These are phyloP conservation scores for Sturmia bella DNA, from an alignment of 2,888 invertebrate species.

Conservation along the genomic window DNA sequence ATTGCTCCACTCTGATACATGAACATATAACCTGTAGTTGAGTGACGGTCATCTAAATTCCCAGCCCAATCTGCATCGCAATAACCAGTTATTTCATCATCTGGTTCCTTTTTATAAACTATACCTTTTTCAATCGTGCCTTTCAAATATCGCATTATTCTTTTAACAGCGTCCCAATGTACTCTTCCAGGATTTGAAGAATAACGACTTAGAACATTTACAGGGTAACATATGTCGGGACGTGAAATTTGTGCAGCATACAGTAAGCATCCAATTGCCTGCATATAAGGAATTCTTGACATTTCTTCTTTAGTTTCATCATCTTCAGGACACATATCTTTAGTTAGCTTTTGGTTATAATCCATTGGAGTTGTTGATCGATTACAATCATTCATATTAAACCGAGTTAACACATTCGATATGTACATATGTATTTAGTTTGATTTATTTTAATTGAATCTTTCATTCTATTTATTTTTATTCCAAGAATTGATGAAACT, in stretches of 20 bases:
- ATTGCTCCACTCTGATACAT: conserved; percentile 48
- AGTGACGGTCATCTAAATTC: conserved; percentile 54
- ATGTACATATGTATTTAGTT: not conserved
- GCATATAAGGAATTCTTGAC: not conserved
- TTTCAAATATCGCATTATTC: not conserved
- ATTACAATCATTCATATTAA: not conserved
- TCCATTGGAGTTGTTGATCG: not conserved
- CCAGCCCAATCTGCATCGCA: conserved; percentile 66
- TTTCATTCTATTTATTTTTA: not conserved
- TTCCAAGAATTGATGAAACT: not conserved
- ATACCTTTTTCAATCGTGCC: not conserved
- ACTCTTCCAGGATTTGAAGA: conserved; percentile 1
- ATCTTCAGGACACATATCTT: no score
- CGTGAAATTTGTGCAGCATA: conserved; percentile 6
- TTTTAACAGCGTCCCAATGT: not conserved
- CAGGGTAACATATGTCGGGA: not conserved
- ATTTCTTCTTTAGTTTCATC: no score
- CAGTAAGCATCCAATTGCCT: not conserved
- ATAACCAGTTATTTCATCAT: not conserved
- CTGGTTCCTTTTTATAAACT: not conserved
- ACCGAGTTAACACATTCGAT: not conserved
- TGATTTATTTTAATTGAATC: not conserved
- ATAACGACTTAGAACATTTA: not conserved
- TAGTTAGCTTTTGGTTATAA: no score
- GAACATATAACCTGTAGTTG: conserved; percentile 42